phyloP scores from a whole-genome alignment of 2,797 vertebrate genomes.

The Triplophysa bombifrons region DNA sequence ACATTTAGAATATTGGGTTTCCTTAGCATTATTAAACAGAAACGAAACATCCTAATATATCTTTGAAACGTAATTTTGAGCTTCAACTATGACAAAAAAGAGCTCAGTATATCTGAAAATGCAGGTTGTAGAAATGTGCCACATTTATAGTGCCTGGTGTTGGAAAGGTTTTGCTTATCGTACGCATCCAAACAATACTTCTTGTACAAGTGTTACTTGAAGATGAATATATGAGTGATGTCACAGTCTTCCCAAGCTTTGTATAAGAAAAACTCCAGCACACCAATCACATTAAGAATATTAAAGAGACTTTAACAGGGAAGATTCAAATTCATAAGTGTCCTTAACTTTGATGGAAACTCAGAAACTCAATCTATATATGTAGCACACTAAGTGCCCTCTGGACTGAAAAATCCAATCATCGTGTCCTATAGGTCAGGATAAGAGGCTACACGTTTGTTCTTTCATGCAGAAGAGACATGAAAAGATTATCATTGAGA shows the following conservation, averaged over 20 bases:
- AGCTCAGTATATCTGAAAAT: background rate
- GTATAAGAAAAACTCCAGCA: background rate
- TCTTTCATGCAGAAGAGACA: background rate
- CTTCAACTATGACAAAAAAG: background rate
- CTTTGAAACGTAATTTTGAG: background rate
- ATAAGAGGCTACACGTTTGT: slow-evolving; percentile 11
- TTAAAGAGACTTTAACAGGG: background rate
- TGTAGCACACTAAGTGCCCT: background rate
- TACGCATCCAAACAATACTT: background rate
- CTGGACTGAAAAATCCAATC: background rate
- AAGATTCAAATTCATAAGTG: background rate
- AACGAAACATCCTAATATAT: too few species aligned
- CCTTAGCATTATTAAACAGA: background rate
- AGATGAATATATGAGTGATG: background rate
- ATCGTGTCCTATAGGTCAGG: slow-evolving; percentile 6
- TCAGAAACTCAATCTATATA: background rate
- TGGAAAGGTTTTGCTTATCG: background rate
- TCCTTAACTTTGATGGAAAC: slow-evolving; percentile 15
- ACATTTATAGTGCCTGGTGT: background rate
- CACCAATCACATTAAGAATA: background rate
- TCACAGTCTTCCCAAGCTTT: background rate
- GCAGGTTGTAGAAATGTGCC: background rate
- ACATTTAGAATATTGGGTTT: background rate
- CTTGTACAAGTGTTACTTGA: background rate
- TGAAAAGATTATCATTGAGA: slow-evolving; percentile 17